Base-by-base conservation (phyloP, 2,113 vertebrate genomes). In the Ia io region DNA sequence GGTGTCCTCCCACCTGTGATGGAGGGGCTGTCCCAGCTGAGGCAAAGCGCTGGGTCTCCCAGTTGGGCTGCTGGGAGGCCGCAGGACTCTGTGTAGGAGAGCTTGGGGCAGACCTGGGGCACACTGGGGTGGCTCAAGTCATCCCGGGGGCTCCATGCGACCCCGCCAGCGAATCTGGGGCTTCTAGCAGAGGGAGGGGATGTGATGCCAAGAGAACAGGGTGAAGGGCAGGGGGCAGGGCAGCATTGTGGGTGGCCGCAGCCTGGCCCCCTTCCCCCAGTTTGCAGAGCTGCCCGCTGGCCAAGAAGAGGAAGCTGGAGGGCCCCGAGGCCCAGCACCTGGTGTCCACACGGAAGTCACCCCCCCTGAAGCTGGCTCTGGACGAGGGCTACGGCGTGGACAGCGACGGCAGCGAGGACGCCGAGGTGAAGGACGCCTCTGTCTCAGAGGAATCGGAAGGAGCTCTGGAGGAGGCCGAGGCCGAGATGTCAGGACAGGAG, bases 231-330 rank as follows among this genome's bases (percentile, higher is more conserved):
- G 18, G 28, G 2, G 56, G 17, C 47, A 0, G 9, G 47, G 53
- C 37, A 23, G 35, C 1, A 32, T 16, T 63, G 42, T 0, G 44
- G 20, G 16, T 10, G 51, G 42, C 28, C 40, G n/a, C 1, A 14
- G 53, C 47, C 63, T 16, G 63, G 71, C 8, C 80, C 51, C 59
- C 95, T 93, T 69, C 56, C 4, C 82, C 37, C 92, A 99, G 99
- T 98, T 97, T 99, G 95, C 98, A 99, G 96, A 99, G 99, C 90
- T 99, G 99, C 98, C 99, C 99, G 16, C 97, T 99, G 53, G 99
- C 99, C 79, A 99, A 99, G 97, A 99, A 99, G 97, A 99, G 99
- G 92, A 99, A 99, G 91, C 98, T 99, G 69, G 99, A 99, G 95
- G 99, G 99, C 23, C 96, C 97, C 0, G 99, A 99, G 96, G 98